Base-by-base conservation (phyloP, 1,140 invertebrate species). In the Ooceraea biroi region DNA sequence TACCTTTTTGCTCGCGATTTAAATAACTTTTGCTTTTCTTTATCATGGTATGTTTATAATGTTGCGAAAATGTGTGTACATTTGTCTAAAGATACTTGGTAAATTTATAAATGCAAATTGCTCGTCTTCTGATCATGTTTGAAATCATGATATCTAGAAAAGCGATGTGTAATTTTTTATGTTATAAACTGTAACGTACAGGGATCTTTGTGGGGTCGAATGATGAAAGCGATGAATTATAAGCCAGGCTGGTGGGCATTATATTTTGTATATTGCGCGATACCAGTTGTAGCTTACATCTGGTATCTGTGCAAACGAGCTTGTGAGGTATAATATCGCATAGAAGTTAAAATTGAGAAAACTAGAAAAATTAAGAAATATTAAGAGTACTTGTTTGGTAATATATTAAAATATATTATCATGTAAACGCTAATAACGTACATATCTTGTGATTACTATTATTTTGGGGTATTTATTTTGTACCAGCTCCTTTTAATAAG, bases 241-340 rank as follows among this genome's bases (percentile, higher is more conserved):
- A 96, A 96, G 91, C 97, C 97, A 65, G 96, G 96, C 88, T 96
- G 96, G 95, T 97, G 97, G 97, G 95, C 96, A 50, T 88, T 97
- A 66, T 98, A 98, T 95, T 96, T 96, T 87, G 85, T 96, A 74
- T 98, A 98, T 94, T 96, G 97, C 91, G 93, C 95, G 27, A 95
- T 97, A 88, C 97, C 97, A 52, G 92, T 97, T 88, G 88, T 93
- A 82, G 91, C 96, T 52, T 98, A 98, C 93, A 93, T 97, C 72
- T 96, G 95, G 91, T 97, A 96, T 94, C 94, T 98, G 66, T 94
- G 95, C 87, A 94, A 94, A 84, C 95, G 96, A 83, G 94, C 96
- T 30, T 95, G 95, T 89, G 96, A 97, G 96, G 97, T 97, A 95
- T 74, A 89, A 89, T 48, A 82, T 68, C 48, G 55, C n/a, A 1